A percentile compares a stretch with the other conserved stretches of the same genome.
These are phyloP conservation scores for Netelia inedita DNA, from an alignment of 2,888 invertebrate species.

Conservation along the genomic window DNA sequence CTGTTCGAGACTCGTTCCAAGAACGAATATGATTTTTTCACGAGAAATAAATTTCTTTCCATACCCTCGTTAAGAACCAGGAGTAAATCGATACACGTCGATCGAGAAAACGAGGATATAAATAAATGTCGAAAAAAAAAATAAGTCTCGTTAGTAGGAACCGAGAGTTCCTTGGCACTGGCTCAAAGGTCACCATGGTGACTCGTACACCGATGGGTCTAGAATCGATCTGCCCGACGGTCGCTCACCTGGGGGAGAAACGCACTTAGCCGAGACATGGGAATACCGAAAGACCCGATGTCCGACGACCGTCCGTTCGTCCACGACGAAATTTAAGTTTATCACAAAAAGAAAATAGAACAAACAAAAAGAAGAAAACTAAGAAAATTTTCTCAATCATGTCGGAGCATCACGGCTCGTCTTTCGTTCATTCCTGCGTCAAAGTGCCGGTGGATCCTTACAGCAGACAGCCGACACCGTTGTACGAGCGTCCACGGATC, in stretches of 20 bases:
- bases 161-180: conserved; percentile 45
- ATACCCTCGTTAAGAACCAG: neutral
- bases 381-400: conserved; percentile 76
- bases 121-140: neutral
- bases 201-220: conserved; percentile 65
- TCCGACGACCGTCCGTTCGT: neutral
- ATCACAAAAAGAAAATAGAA: conserved; percentile 14
- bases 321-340: conserved; percentile 17
- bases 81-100: neutral
- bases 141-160: neutral
- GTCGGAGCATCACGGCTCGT: conserved; percentile 87
- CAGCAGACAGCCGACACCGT: conserved; percentile 90
- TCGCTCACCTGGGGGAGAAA: conserved; percentile 51
- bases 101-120: neutral
- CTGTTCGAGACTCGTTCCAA: too few species aligned
- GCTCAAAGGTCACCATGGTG: conserved; percentile 72
- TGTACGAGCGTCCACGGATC: conserved; percentile 87
- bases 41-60: neutral
- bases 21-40: neutral
- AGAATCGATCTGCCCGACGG: conserved; percentile 69
- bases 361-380: conserved; percentile 11
- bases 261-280: conserved; percentile 25
- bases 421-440: conserved; percentile 90
- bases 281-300: conserved; percentile 18
- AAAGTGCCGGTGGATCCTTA: conserved; percentile 91